phyloP scores from a whole-genome alignment of 2,888 invertebrate species.

The Tinea semifulvella region DNA sequence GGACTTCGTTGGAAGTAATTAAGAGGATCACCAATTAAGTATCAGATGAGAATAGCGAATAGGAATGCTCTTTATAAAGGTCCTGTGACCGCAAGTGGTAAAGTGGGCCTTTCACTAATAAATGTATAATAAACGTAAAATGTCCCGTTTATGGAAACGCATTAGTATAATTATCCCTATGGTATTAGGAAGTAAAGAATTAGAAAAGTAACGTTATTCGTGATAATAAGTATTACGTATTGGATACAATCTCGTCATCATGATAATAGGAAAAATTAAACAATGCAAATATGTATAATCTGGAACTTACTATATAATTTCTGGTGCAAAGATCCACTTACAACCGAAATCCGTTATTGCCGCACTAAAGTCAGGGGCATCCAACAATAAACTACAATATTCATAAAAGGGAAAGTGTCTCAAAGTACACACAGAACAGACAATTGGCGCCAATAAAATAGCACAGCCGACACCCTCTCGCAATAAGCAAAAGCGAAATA shows the following conservation, averaged over 20 bases:
- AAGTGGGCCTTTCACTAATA: no score
- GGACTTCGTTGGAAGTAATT: conserved; percentile 32
- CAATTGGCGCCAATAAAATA: conserved; percentile 62
- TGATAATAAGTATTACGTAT: no score
- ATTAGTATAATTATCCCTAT: no score
- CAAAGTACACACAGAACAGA: conserved; percentile 44
- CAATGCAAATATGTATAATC: no score
- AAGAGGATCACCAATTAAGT: conserved; percentile 33
- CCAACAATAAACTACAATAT: conserved; percentile 47
- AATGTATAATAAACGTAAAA: no score
- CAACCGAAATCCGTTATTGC: neutral
- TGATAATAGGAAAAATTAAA: no score
- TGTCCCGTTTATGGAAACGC: no score
- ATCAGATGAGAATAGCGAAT: conserved; percentile 6
- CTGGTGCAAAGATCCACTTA: neutral
- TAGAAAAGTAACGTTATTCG: no score
- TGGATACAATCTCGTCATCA: no score
- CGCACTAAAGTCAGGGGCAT: conserved; percentile 27
- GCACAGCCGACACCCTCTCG: conserved; percentile 48
- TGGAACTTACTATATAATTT: no score
- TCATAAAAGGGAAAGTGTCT: conserved; percentile 58
- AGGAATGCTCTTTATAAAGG: conserved; percentile 7
- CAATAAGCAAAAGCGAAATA: conserved; percentile 60
- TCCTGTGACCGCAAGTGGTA: neutral
- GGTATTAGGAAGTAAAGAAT: no score